These are phyloP conservation scores for Xenopus laevis DNA, from an alignment of 2,113 vertebrate genomes.

Conservation along the genomic window DNA sequence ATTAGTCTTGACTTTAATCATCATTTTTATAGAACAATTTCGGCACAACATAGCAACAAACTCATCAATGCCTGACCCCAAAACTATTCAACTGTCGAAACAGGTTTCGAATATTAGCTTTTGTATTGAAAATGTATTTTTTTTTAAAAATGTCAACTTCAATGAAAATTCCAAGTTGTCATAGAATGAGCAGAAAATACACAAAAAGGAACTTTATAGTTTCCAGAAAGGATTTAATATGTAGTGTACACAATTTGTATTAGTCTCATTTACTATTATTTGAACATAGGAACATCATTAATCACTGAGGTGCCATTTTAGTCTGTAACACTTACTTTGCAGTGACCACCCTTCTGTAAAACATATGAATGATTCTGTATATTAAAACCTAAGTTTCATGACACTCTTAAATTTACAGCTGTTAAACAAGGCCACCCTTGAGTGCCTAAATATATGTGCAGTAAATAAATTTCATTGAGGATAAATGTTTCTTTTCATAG, in stretches of 20 bases:
- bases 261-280: background rate
- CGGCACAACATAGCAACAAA: no score
- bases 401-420: background rate
- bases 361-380: background rate
- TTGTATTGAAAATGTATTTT: no score
- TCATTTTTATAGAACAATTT: no score
- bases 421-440: conserved; percentile 3
- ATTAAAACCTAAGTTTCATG: background rate
- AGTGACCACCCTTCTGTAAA: background rate
- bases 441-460: background rate
- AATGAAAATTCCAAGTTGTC: background rate
- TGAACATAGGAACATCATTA: background rate
- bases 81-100: no score
- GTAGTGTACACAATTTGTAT: background rate
- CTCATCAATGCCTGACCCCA: no score
- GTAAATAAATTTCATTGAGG: background rate
- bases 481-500: background rate
- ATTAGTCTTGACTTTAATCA: no score
- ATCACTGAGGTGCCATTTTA: background rate
- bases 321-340: background rate
- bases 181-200: background rate
- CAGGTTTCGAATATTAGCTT: no score
- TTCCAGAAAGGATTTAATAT: background rate
- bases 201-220: background rate
- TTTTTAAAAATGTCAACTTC: background rate